A percentile compares a stretch with the other conserved stretches of the same genome.
Evolutionary conservation across 1,140 invertebrate species (phyloP).

Genomic region (Steinernema khuongi): DNA sequence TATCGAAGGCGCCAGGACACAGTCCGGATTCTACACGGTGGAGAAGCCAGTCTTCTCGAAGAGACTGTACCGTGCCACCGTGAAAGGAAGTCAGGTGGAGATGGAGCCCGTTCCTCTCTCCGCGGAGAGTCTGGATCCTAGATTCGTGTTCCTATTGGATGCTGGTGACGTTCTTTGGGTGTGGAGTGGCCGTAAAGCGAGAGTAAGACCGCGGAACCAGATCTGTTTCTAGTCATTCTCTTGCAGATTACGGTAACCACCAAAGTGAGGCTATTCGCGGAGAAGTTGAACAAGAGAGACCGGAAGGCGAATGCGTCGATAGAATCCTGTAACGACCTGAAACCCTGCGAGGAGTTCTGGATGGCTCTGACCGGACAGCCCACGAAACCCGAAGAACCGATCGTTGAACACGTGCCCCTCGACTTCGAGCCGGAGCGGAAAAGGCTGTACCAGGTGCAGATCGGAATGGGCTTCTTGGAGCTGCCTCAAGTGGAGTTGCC

Average conservation of each 20-base stretch:
- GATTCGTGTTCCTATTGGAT: conserved; percentile 87
- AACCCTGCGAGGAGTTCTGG: conserved; percentile 82
- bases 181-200: conserved; percentile 83
- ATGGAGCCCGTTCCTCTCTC: conserved; percentile 75
- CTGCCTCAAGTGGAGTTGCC: conserved; percentile 75
- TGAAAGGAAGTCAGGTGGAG: conserved; percentile 78
- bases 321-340: conserved; percentile 73
- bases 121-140: conserved; percentile 73
- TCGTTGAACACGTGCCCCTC: conserved; percentile 71
- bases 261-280: conserved; percentile 74
- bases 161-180: conserved; percentile 78
- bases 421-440: conserved; percentile 73
- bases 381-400: conserved; percentile 43
- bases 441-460: conserved; percentile 81
- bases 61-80: conserved; percentile 80
- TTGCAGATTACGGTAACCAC: conserved; percentile 50
- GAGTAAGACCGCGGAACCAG: conserved; percentile 84
- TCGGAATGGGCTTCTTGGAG: conserved; percentile 97
- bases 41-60: conserved; percentile 70
- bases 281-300: conserved; percentile 98
- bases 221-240: conserved; percentile 31
- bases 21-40: conserved; percentile 93
- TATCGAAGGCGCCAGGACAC: conserved; percentile 89
- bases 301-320: conserved; percentile 89
- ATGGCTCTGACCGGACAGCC: conserved; percentile 46